Evolutionary conservation across 2,888 invertebrate genomes (phyloP), one percentile per base, ranked within the genome.

Genomic region (Hydriomena furcata): DNA sequence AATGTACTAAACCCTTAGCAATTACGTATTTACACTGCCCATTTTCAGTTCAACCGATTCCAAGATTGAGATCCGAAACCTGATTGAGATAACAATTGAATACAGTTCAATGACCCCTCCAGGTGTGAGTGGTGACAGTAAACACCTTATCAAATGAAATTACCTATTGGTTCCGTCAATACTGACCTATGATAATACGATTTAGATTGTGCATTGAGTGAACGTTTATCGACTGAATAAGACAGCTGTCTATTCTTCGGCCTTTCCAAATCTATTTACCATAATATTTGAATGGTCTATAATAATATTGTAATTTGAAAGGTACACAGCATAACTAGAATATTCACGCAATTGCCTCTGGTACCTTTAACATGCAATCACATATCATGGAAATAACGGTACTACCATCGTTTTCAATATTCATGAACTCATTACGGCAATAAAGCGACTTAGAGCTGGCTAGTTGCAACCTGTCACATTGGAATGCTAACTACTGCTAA

Each of bases 151-250:
- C 51, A 36, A 37, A 53, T 31, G 40, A 44, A 50, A 13, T 73
- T 66, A 68, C 77, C 31, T 68, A 73, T 73, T 71, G 73, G 68
- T 71, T 77, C 80, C 76, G 77, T 77, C 76, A 71, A 71, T 68
- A 70, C 87, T 86, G 85, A 88, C 87, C 88, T 86, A 73, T 78
- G 84, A 83, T 81, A 84, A 87, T 79, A 65, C 73, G 71, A 59
- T 69, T 71, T 73, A 80, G 76, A 85, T 86, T 85, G 76, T 75
- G 52, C 46, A 37, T 52, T 60, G 41, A 58, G 55, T 55, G 55
- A 50, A 30, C 42, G 45, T 48, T 46, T 58, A 56, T 54, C 63
- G 54, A 66, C 67, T 66, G 62, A 66, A 70, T 68, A 66, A 61
- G 71, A 73, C 80, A 76, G 79, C 79, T 81, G 82, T 80, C 75